Evolutionary conservation across 2,888 invertebrate genomes (phyloP).

Genomic region (Trissolcus japonicus): DNA sequence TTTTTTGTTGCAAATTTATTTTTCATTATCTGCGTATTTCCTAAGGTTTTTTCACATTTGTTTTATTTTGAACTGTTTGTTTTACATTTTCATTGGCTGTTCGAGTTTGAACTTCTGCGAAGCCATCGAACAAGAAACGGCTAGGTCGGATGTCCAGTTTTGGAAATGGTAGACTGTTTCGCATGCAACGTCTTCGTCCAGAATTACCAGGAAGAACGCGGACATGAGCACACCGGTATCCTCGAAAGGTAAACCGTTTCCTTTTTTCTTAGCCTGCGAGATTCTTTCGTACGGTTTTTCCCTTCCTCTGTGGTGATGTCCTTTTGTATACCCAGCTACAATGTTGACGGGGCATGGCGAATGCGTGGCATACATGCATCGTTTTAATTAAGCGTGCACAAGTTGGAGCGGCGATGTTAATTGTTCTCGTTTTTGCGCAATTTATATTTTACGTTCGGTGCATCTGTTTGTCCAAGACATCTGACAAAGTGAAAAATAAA

Average conservation of each 20-base stretch:
- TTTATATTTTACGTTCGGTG: constrained; percentile 15
- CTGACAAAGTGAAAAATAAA: constrained; percentile 1
- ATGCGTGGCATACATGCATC: constrained; percentile 16
- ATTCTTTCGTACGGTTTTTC: constrained; percentile 32
- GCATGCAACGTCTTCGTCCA: constrained; percentile 64
- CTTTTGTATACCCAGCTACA: constrained; percentile 26
- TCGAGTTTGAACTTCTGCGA: constrained; percentile 57
- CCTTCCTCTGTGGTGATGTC: constrained; percentile 10
- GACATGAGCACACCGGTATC: constrained; percentile 63
- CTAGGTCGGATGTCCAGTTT: constrained; percentile 66
- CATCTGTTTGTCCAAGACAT: constrained; percentile 6
- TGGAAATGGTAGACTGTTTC: constrained; percentile 68
- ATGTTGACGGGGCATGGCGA: constrained; percentile 18
- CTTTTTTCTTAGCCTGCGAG: constrained; percentile 33
- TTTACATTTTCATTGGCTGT: constrained; percentile 9
- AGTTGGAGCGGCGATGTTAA: constrained; percentile 23
- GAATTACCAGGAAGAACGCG: constrained; percentile 66
- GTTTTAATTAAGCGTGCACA: constrained; percentile 29
- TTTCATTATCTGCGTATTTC: too few relatives aligned
- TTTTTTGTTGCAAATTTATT: too few relatives aligned
- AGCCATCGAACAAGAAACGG: constrained; percentile 62
- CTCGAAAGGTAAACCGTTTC: constrained; percentile 56
- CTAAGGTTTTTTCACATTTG: constrained; percentile 48
- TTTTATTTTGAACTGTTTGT: constrained; percentile 58
- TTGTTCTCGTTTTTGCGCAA: constrained; percentile 27